Percentiles rank a stretch among this genome's conserved stretches.
Conservation (phyloP, 2,888 invertebrate species). For the Eueremaeus valkanovi region DNA sequence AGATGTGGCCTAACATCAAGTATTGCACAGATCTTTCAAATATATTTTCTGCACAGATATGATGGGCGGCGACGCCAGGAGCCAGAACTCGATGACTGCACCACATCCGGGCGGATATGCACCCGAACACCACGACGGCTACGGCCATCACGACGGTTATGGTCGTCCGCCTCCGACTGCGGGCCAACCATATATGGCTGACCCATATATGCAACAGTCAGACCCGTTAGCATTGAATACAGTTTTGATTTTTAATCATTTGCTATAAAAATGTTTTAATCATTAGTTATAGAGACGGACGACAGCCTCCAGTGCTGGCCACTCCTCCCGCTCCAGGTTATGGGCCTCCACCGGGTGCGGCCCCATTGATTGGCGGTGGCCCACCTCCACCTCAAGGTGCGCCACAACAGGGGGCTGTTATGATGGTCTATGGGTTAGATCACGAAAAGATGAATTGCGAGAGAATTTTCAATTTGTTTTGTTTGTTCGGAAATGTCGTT, state of each 20-base stretch:
- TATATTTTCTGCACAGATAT: too few relatives aligned
- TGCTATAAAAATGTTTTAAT: background rate
- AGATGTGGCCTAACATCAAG: too few relatives aligned
- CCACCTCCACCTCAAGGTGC: slow-evolving; percentile 46
- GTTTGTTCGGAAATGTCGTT: slow-evolving; percentile 96
- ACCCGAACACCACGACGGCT: slow-evolving; percentile 20
- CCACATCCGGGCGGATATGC: background rate
- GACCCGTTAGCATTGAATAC: slow-evolving; percentile 32
- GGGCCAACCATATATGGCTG: slow-evolving; percentile 22
- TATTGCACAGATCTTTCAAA: too few relatives aligned
- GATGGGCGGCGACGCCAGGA: slow-evolving; percentile 15
- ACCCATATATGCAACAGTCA: slow-evolving; percentile 40
- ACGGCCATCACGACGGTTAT: slow-evolving; percentile 40
- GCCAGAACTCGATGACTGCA: slow-evolving; percentile 18
- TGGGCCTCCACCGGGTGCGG: slow-evolving; percentile 44
- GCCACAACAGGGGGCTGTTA: slow-evolving; percentile 74
- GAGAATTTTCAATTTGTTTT: slow-evolving; percentile 94
- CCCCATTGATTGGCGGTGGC: slow-evolving; percentile 43
- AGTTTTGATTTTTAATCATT: background rate
- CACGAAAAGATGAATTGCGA: slow-evolving; percentile 91
- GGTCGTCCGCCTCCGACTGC: slow-evolving; percentile 16
- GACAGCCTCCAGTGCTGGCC: slow-evolving; percentile 36
- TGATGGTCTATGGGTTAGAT: slow-evolving; percentile 97
- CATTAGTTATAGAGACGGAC: slow-evolving; percentile 38
- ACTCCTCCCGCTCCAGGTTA: slow-evolving; percentile 41